A percentile compares a stretch with the other conserved stretches of the same genome.
Conservation (phyloP, 2,888 invertebrate species). For the Molanna angustata region DNA sequence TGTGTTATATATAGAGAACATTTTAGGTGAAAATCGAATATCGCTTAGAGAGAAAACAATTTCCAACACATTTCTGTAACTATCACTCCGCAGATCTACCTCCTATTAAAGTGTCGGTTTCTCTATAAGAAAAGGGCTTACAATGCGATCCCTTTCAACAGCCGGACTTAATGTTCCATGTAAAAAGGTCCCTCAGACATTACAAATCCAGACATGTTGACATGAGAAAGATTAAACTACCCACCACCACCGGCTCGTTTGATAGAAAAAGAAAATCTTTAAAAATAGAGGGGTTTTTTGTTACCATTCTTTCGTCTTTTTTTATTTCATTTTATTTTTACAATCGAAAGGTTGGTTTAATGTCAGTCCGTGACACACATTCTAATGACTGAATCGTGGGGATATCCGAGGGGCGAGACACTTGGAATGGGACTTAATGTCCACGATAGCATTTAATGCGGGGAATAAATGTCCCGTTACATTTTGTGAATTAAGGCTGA, state of each 20-base stretch:
- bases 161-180: slow-evolving; percentile 30
- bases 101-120: too few relatives aligned
- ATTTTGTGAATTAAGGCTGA: too few relatives aligned
- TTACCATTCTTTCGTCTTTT: too few relatives aligned
- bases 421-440: slow-evolving; percentile 25
- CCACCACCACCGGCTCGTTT: too few relatives aligned
- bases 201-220: slow-evolving; percentile 31
- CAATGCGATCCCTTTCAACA: slow-evolving; percentile 14
- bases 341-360: slow-evolving; percentile 30
- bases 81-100: too few relatives aligned
- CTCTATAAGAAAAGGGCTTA: too few relatives aligned
- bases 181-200: slow-evolving; percentile 26
- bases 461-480: slow-evolving; percentile 30
- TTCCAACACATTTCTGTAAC: too few relatives aligned
- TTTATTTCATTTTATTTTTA: slow-evolving; percentile 18
- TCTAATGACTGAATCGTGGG: slow-evolving; percentile 25
- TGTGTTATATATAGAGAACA: too few relatives aligned
- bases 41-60: too few relatives aligned
- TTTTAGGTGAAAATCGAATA: too few relatives aligned
- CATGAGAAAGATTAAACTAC: slow-evolving; percentile 29
- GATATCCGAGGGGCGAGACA: slow-evolving; percentile 16
- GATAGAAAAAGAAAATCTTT: slow-evolving; percentile 1
- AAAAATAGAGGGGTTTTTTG: background rate
- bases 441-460: slow-evolving; percentile 30
- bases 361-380: slow-evolving; percentile 33